Evolutionary conservation across 2,797 vertebrate species (phyloP).

Genomic region (Rallus crepitans): DNA sequence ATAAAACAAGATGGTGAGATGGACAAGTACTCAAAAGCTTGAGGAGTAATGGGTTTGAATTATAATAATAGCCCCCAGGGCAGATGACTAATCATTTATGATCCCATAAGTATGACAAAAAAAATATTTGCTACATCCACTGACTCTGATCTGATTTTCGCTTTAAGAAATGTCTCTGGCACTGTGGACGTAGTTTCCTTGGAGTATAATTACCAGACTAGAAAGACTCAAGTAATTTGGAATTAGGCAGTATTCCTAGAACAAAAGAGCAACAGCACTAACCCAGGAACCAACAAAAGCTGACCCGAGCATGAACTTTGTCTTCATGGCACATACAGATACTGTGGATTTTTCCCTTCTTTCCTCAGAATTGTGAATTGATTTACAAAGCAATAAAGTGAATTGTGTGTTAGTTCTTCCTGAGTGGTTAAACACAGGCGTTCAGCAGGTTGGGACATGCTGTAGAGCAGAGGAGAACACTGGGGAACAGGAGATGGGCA

Average conservation of each 20-base stretch:
- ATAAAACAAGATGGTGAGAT: conserved; percentile 20
- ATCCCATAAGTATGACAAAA: not conserved
- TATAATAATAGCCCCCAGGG: conserved; percentile 54
- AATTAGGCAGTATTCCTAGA: not conserved
- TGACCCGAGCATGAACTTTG: not conserved
- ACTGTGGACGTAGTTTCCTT: conserved; percentile 3
- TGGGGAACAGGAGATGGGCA: not conserved
- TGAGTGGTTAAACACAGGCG: fast-evolving
- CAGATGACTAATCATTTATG: conserved; percentile 72
- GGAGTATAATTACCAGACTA: not conserved
- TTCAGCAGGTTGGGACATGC: fast-evolving
- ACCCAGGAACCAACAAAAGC: not conserved
- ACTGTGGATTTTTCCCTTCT: not conserved
- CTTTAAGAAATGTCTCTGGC: conserved; percentile 53
- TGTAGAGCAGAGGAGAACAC: not conserved
- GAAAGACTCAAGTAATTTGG: conserved; percentile 4
- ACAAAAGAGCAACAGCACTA: not conserved
- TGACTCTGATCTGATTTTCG: conserved; percentile 58
- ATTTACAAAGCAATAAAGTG: not conserved
- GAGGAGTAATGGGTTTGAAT: conserved; percentile 32
- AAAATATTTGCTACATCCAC: not conserved
- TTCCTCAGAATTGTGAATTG: not conserved
- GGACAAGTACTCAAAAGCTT: conserved; percentile 6
- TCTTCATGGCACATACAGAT: not conserved
- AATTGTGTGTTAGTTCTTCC: not conserved